Conservation (phyloP, 2,888 invertebrate species). For the Sphaerophoria rueppellii region DNA sequence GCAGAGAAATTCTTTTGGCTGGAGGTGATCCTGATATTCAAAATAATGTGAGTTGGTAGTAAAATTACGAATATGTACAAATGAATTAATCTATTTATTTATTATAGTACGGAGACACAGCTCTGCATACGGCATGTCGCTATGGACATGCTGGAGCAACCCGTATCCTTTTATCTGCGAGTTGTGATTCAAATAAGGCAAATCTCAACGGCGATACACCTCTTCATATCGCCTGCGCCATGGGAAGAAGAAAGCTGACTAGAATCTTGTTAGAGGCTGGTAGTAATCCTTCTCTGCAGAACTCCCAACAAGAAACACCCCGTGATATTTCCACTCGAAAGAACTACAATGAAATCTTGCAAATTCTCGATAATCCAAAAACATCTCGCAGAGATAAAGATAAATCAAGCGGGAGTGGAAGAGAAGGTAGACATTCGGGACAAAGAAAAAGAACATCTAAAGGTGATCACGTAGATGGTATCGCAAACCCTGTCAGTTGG, state of each 20-base stretch:
- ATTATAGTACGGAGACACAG: constrained; percentile 95
- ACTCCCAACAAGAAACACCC: constrained; percentile 89
- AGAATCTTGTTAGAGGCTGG: constrained; percentile 94
- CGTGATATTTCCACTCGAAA: constrained; percentile 94
- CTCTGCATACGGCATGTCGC: constrained; percentile 96
- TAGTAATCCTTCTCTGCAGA: constrained; percentile 86
- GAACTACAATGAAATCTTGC: constrained; percentile 91
- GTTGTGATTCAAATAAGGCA: constrained; percentile 92
- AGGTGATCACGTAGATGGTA: constrained; percentile 78
- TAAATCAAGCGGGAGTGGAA: constrained; percentile 71
- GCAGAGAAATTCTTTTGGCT: constrained; percentile 92
- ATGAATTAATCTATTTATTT: constrained; percentile 30
- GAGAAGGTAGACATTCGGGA: constrained; percentile 76
- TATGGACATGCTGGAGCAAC: constrained; percentile 98
- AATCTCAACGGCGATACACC: constrained; percentile 98
- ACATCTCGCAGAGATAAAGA: constrained; percentile 76
- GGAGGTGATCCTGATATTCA: constrained; percentile 94
- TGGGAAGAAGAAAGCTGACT: constrained; percentile 95
- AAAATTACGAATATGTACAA: constrained; percentile 10
- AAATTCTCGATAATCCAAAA: constrained; percentile 86
- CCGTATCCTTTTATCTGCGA: constrained; percentile 95
- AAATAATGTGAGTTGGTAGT: constrained; percentile 87
- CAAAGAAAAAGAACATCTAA: constrained; percentile 84
- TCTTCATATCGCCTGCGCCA: constrained; percentile 95
- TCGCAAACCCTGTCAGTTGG: constrained; percentile 85